Conservation (phyloP, 2,113 vertebrate genomes). For the Solea senegalensis region DNA sequence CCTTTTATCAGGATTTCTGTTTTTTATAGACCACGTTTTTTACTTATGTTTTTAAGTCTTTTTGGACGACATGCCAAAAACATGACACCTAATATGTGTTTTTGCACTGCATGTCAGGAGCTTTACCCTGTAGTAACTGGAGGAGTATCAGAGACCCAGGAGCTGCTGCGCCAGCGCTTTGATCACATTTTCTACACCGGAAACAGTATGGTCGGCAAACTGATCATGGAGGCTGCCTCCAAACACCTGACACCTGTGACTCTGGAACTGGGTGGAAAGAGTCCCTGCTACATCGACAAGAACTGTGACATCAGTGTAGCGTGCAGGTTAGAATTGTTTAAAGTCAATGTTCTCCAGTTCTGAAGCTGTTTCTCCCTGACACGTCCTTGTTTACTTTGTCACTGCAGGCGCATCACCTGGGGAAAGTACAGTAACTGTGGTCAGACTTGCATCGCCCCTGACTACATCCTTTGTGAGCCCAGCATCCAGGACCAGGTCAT, state of each 20-base stretch:
- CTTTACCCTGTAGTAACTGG: conserved; percentile 88
- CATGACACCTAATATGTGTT: background rate
- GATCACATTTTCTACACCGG: conserved; percentile 95
- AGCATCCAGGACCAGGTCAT: conserved; percentile 87
- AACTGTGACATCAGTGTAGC: conserved; percentile 86
- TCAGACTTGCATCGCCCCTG: conserved; percentile 93
- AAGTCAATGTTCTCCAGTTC: background rate
- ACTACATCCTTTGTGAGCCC: conserved; percentile 91
- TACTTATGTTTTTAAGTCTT: too few relatives aligned
- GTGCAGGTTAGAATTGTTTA: conserved; percentile 82
- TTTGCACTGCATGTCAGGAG: conserved; percentile 74
- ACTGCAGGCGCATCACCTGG: conserved; percentile 87
- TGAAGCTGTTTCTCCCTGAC: background rate
- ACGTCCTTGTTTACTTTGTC: background rate
- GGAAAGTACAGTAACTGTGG: conserved; percentile 94
- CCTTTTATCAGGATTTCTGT: too few relatives aligned
- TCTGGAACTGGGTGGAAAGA: conserved; percentile 94
- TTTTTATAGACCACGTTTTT: too few relatives aligned
- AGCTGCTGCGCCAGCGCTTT: conserved; percentile 86
- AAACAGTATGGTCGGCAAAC: conserved; percentile 82
- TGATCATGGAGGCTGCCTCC: conserved; percentile 90
- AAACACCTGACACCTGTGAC: conserved; percentile 91
- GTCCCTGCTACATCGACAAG: conserved; percentile 93
- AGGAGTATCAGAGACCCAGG: conserved; percentile 87
- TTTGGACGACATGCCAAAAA: too few relatives aligned